These are phyloP conservation scores for Ormyrus pomaceus DNA, from an alignment of 2,888 invertebrate species.

Conservation along the genomic window DNA sequence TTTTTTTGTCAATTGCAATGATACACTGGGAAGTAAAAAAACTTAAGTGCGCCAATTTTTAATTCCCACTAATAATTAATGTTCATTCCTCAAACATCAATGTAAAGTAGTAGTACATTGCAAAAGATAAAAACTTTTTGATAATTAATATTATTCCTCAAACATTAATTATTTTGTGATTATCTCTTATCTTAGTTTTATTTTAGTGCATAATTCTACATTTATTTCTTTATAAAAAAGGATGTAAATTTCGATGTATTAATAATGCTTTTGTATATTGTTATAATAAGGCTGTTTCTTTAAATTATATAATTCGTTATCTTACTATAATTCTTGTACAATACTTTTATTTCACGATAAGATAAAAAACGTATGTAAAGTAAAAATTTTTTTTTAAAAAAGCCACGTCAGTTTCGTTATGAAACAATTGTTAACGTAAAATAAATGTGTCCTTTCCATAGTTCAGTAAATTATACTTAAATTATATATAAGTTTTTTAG, in stretches of 20 bases:
- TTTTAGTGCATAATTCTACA: conserved; percentile 34
- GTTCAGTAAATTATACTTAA: background rate
- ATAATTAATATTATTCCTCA: background rate
- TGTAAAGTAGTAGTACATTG: too few species aligned
- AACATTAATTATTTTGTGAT: background rate
- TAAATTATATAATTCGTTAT: conserved; percentile 33
- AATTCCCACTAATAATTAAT: too few species aligned
- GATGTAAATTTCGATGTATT: conserved; percentile 37
- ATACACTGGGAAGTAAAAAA: too few species aligned
- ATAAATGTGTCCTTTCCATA: conserved; percentile 47
- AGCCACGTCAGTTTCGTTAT: conserved; percentile 31
- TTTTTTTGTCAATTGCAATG: background rate
- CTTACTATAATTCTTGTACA: conserved; percentile 42
- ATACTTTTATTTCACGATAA: conserved; percentile 28
- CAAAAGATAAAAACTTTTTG: too few species aligned
- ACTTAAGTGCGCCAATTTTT: too few species aligned
- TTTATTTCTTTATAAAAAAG: conserved; percentile 14
- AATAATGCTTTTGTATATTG: conserved; percentile 40
- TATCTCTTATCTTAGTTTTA: background rate
- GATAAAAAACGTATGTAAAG: conserved; percentile 32
- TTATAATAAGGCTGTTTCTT: conserved; percentile 42
- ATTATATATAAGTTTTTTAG: background rate
- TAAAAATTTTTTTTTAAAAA: conserved; percentile 13
- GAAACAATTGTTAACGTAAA: conserved; percentile 37
- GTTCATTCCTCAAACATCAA: too few species aligned